Base-by-base conservation (phyloP, 2,113 vertebrate species). In the Nanorana parkeri region DNA sequence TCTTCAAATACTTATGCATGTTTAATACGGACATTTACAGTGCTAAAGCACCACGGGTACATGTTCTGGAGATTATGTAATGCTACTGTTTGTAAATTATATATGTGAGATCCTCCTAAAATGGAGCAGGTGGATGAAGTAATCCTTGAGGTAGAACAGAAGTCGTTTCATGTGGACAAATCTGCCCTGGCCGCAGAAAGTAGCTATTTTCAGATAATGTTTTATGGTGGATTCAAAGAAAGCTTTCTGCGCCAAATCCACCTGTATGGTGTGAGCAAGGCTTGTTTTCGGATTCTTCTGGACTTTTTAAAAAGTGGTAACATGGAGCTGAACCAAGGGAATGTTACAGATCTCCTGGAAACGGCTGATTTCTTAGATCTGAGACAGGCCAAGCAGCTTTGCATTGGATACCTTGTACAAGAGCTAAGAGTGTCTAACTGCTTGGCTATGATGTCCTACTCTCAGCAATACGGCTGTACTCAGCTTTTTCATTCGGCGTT, bases 361-460 rank as follows among this genome's bases (percentile, higher is more conserved):
- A 87, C 94, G 0, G 94, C 96, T 0, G 93, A 97, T 77, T 97
- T 92, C 83, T 88, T 97, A 2, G 95, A 94, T 71, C 84, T 97
- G 19, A 93, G 95, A 29, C 83, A 71, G 68, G 94, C 94, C 78
- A 93, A 90, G 68, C 82, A 94, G 32, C 79, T 94, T 52, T 97
- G 96, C 84, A 93, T 94, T 85, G 94, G 94, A 78, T 97, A 96
- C 80, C 87, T 97, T 78, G 93, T 95, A 84, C 86, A 96, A 29
- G 93, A 96, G 86, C 86, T 97, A 71, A 94, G 95, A 28, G 84
- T 95, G 36, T 94, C 90, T 60, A 97, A 96, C 88, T 96, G 96
- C 83, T 83, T 97, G 87, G 92, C 94, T 60, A 90, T 96, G 90
- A 93, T 96, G 94, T 87, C 84, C 10, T 96, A 95, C 15, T 90